Base-by-base conservation (phyloP, 2,888 invertebrate species). In the Oscheius sp. region DNA sequence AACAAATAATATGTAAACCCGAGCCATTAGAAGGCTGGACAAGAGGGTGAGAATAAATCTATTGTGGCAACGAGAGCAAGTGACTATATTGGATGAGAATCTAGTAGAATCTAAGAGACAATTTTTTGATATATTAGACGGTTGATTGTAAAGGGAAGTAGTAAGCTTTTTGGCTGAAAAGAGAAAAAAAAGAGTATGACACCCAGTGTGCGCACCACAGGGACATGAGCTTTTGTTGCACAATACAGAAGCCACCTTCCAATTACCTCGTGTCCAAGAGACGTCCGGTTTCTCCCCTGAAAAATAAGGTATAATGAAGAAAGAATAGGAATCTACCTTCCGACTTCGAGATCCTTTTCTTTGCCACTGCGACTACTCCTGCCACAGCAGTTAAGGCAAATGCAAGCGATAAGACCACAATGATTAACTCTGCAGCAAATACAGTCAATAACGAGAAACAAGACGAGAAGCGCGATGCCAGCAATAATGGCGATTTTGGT, bases 401-500 rank as follows among this genome's bases (percentile, higher is more conserved):
- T 75, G 67, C 86, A 86, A 82, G 86, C 86, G 32, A 88, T 77
- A 17, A 88, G 75, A 33, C 89, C 89, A 74, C 90, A 90, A 80
- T 90, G 88, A 80, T 90, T 90, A 72, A 89, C 87, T 88, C 91
- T 90, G 87, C 91, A 92, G 86, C 94, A 93, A 41, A 92, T 90
- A 8, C 94, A 89, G 86, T 96, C 95, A 80, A 95, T 91, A 77
- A 90, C 86, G 80, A 90, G 85, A 71, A 90, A 87, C 75, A 95
- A 89, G 81, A 95, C 88, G 71, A 94, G 89, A 73, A 94, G 90
- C n/a, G 44, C 70, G 44, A 70, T 28, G 17, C 49, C 62, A n/a
- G 47, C 62, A 30, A 24, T 30, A 8, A 62, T 62, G 14, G 45
- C 36, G 6, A 45, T 24, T 22, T 33, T 36, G 14, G 17, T 2